Evolutionary conservation across 2,113 vertebrate genomes (phyloP).

Genomic region (Scytalopus superciliaris): DNA sequence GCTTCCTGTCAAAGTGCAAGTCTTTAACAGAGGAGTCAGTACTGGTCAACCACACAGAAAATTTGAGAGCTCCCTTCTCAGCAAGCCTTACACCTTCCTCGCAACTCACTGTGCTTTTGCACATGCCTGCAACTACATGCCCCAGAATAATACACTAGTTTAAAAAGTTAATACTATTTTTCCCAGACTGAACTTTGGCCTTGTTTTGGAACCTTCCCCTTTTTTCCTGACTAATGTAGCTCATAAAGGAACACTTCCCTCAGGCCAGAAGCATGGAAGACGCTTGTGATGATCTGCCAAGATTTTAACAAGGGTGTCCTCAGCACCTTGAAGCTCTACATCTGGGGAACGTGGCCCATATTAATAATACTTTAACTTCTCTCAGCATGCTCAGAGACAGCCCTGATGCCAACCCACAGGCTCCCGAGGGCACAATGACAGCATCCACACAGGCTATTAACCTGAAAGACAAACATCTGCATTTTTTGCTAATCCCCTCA

Average conservation of each 20-base stretch:
- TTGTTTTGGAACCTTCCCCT: conserved; percentile 43
- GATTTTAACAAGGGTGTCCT: conserved; percentile 37
- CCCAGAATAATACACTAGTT: background rate
- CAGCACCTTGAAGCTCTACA: background rate
- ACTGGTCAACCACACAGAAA: background rate
- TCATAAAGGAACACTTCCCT: conserved; percentile 35
- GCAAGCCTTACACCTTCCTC: background rate
- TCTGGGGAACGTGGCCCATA: conserved; percentile 16
- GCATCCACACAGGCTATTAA: background rate
- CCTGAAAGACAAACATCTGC: conserved; percentile 9
- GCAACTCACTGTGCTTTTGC: background rate
- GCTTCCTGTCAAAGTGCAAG: background rate
- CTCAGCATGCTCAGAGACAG: conserved; percentile 1
- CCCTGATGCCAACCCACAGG: conserved; percentile 16
- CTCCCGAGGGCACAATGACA: conserved; percentile 29
- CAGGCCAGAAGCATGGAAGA: conserved; percentile 1
- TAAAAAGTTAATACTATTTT: background rate
- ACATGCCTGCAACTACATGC: conserved; percentile 28
- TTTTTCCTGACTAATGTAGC: conserved; percentile 33
- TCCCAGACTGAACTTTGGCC: background rate
- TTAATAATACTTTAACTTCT: conserved; percentile 26
- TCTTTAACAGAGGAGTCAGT: background rate
- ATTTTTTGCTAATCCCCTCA: conserved; percentile 31
- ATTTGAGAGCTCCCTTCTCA: background rate
- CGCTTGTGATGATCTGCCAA: conserved; percentile 46